Percentiles rank a stretch among this genome's conserved stretches.
phyloP scores from a whole-genome alignment of 2,113 vertebrate species.

The Tringa solitaria region DNA sequence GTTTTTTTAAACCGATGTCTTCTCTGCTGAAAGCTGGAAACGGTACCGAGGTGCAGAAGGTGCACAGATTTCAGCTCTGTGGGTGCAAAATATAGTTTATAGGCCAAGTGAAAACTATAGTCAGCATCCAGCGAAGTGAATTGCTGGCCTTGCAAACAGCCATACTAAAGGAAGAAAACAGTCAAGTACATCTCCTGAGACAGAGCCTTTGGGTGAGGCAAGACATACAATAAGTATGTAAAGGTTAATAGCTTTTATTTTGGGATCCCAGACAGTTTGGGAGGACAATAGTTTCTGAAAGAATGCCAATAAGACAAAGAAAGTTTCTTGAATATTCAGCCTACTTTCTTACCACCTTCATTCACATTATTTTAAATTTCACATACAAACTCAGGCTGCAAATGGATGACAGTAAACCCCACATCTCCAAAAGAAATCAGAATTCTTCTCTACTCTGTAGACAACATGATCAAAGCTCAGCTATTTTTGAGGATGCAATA shows the following conservation, averaged over 20 bases:
- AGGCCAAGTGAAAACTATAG: slow-evolving; percentile 35
- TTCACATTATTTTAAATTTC: neutral
- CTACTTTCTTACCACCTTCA: neutral
- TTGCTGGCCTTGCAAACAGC: slow-evolving; percentile 35
- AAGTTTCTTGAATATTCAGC: neutral
- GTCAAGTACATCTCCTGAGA: neutral
- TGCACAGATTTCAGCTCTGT: slow-evolving; percentile 62
- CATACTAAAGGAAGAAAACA: neutral
- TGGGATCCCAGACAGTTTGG: neutral
- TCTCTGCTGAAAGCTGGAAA: neutral
- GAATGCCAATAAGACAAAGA: neutral
- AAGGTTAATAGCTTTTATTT: neutral
- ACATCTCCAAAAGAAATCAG: neutral
- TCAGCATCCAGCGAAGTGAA: slow-evolving; percentile 36
- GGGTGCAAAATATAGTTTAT: slow-evolving; percentile 38
- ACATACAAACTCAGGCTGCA: neutral
- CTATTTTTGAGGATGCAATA: neutral
- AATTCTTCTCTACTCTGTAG: neutral
- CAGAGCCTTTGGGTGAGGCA: neutral
- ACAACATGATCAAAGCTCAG: neutral
- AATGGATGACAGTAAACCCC: neutral
- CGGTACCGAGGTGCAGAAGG: slow-evolving; percentile 6
- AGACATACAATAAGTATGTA: neutral
- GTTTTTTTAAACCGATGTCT: neutral
- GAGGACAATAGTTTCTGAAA: neutral